Percentiles rank a stretch among this genome's conserved stretches.
Evolutionary conservation across 2,888 invertebrate species (phyloP).

Genomic region (Drosophila sordidula): DNA sequence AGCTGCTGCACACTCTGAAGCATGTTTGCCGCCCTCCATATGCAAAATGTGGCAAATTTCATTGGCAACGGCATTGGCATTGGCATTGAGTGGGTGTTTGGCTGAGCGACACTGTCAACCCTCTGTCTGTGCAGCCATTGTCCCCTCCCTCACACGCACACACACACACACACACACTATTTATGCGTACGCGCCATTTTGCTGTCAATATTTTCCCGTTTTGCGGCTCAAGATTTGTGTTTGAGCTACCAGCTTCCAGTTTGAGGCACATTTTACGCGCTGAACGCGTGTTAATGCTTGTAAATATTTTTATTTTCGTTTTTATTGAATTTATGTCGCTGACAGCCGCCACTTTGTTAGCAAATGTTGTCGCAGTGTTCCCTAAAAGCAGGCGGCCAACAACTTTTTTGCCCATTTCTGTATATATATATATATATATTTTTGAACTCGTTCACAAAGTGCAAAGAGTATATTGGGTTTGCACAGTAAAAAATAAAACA

Average conservation of each 20-base stretch:
- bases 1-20: constrained; percentile 15
- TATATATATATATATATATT: neutral
- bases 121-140: constrained; percentile 41
- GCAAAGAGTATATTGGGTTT: too few relatives aligned
- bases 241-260: constrained; percentile 25
- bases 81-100: constrained; percentile 42
- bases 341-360: constrained; percentile 52
- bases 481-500: too few relatives aligned
- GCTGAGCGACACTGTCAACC: constrained; percentile 47
- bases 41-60: constrained; percentile 69
- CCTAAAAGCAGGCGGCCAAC: constrained; percentile 54
- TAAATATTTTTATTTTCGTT: constrained; percentile 83
- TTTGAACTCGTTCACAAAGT: neutral
- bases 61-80: constrained; percentile 63
- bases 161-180: constrained; percentile 47
- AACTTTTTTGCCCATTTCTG: constrained; percentile 11
- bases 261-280: constrained; percentile 50
- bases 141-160: constrained; percentile 1
- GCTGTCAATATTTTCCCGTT: constrained; percentile 71
- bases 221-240: constrained; percentile 38
- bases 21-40: constrained; percentile 39
- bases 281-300: constrained; percentile 79
- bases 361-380: constrained; percentile 39
- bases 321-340: constrained; percentile 79
- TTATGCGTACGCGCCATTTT: constrained; percentile 70